Evolutionary conservation across 2,888 invertebrate species (phyloP).

Genomic region (Hydroisotoma schaefferi): DNA sequence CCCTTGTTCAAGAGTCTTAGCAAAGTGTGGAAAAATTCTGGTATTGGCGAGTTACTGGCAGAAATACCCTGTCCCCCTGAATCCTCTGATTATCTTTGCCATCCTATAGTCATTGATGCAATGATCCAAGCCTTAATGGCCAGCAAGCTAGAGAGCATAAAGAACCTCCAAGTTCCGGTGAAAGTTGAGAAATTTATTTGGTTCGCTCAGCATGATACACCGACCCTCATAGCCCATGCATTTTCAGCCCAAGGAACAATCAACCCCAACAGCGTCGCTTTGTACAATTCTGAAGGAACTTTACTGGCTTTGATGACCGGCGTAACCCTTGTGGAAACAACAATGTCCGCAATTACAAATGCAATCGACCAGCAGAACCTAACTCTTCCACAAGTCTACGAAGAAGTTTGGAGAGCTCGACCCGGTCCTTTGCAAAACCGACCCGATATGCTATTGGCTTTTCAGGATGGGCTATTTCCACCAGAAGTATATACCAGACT

Average conservation of each 20-base stretch:
- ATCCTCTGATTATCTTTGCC: conserved; percentile 14
- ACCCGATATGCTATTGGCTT: no score
- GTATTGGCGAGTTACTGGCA: neutral
- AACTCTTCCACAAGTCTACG: conserved; percentile 10
- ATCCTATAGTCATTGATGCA: conserved; percentile 26
- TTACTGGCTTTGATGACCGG: neutral
- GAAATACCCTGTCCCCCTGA: conserved; percentile 12
- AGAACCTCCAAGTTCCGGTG: conserved; percentile 11
- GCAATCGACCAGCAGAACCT: conserved; percentile 15
- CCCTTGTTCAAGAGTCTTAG: conserved; percentile 5
- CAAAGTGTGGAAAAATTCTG: conserved; percentile 11
- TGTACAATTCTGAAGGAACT: neutral
- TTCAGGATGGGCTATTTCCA: neutral
- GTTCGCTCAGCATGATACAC: neutral
- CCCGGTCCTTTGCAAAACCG: neutral
- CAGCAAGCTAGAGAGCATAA: neutral
- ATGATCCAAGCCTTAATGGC: conserved; percentile 20
- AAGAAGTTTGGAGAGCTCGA: conserved; percentile 17
- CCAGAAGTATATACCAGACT: neutral
- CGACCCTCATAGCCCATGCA: neutral
- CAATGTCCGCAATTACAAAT: neutral
- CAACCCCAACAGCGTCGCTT: neutral
- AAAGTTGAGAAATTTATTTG: conserved; percentile 18
- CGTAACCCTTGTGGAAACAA: conserved; percentile 3
- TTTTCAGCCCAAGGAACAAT: neutral